A percentile compares a stretch with the other conserved stretches of the same genome.
phyloP scores from a whole-genome alignment of 2,113 vertebrate genomes.

The Antechinus flavipes region DNA sequence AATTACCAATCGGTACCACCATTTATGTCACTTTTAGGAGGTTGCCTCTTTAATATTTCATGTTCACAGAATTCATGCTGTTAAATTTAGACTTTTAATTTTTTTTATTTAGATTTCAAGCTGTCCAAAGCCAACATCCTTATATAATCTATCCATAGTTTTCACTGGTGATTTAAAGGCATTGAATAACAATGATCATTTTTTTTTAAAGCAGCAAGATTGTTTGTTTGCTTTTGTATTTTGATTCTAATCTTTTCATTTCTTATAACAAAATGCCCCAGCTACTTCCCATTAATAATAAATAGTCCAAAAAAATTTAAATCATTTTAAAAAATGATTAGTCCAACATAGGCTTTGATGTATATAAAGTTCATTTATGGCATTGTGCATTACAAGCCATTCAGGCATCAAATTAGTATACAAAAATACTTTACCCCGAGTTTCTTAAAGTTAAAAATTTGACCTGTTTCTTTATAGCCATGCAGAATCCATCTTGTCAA shows the following conservation, averaged over 20 bases:
- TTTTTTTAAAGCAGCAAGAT: neutral
- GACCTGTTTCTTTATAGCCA: neutral
- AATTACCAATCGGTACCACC: neutral
- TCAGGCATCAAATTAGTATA: constrained; percentile 29
- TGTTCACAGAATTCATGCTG: constrained; percentile 13
- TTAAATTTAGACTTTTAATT: constrained; percentile 2
- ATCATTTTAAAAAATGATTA: constrained; percentile 53
- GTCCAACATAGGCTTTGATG: neutral
- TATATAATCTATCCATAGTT: constrained; percentile 45
- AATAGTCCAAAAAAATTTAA: too few species aligned
- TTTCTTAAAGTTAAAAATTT: constrained; percentile 4
- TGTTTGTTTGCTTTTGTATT: neutral
- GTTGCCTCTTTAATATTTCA: neutral
- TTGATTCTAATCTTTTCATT: constrained; percentile 26
- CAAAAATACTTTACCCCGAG: neutral
- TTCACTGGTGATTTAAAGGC: constrained; percentile 49
- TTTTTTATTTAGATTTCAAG: constrained; percentile 44
- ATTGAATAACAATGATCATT: constrained; percentile 27
- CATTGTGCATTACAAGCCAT: neutral
- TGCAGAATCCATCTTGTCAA: constrained; percentile 18
- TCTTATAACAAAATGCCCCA: neutral
- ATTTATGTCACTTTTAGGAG: constrained; percentile 40
- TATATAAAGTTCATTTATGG: neutral
- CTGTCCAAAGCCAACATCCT: neutral
- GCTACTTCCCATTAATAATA: neutral